Percentiles rank a stretch among this genome's conserved stretches.
Evolutionary conservation across 2,113 vertebrate species (phyloP).

Genomic region (Stegostoma tigrinum): DNA sequence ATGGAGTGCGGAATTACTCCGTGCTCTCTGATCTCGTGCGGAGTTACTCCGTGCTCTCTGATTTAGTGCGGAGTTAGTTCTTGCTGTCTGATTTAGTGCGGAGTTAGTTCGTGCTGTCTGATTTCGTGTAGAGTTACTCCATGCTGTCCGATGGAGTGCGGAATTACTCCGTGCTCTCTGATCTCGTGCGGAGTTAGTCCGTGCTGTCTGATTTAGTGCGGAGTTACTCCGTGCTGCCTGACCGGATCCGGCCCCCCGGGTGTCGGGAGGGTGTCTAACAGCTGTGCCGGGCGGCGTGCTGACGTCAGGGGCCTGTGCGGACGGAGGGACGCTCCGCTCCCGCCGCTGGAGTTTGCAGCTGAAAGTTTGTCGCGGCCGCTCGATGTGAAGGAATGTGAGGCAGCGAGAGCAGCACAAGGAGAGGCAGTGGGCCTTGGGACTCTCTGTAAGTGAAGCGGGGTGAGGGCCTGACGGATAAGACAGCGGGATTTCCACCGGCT

Average conservation of each 20-base stretch:
- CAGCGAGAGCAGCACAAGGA: not conserved
- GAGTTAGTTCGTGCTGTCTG: too few relatives aligned
- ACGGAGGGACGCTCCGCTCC: not conserved
- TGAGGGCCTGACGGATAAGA: not conserved
- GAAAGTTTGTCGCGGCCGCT: not conserved
- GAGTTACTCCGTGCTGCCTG: constrained; percentile 29
- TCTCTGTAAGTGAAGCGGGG: constrained; percentile 32
- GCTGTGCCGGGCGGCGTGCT: not conserved
- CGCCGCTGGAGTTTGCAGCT: constrained; percentile 9
- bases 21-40: not conserved
- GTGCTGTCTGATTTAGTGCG: too few relatives aligned
- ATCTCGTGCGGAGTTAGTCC: too few relatives aligned
- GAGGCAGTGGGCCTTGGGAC: constrained; percentile 30
- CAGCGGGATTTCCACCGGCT: too few relatives aligned
- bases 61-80: too few relatives aligned
- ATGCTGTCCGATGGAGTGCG: too few relatives aligned
- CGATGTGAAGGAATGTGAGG: constrained; percentile 17
- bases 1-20: constrained; percentile 13
- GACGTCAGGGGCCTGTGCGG: constrained; percentile 14
- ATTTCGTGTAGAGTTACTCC: too few relatives aligned
- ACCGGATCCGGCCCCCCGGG: too few relatives aligned
- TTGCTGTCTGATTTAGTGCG: too few relatives aligned
- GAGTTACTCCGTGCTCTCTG: too few relatives aligned
- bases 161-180: too few relatives aligned
- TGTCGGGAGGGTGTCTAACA: not conserved